Conservation (phyloP, 2,888 invertebrate species). For the Toxonevra muliebris region DNA sequence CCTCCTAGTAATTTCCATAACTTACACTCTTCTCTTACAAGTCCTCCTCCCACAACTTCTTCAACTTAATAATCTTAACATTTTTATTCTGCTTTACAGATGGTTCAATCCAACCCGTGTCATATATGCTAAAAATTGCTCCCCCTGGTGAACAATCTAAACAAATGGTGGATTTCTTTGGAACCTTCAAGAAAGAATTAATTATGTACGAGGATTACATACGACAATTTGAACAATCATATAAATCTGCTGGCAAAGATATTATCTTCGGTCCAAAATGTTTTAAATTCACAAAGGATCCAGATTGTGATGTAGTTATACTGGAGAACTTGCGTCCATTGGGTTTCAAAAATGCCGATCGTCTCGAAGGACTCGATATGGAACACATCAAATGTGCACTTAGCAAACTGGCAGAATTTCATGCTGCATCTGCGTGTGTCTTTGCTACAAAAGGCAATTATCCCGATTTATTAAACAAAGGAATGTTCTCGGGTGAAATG, state of each 20-base stretch:
- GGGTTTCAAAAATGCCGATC: constrained; percentile 47
- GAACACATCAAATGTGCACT: constrained; percentile 48
- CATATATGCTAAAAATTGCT: constrained; percentile 2
- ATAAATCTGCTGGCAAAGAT: constrained; percentile 42
- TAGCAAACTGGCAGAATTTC: constrained; percentile 55
- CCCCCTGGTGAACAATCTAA: not conserved
- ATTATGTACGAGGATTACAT: constrained; percentile 53
- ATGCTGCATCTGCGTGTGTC: constrained; percentile 50
- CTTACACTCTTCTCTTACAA: too few species aligned
- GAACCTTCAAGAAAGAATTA: constrained; percentile 56
- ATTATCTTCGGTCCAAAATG: constrained; percentile 53
- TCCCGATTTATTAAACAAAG: constrained; percentile 30
- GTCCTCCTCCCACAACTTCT: too few species aligned
- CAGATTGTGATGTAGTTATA: constrained; percentile 35
- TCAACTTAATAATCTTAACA: too few species aligned
- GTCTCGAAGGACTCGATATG: constrained; percentile 49
- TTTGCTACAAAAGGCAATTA: constrained; percentile 38
- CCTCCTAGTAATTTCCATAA: too few species aligned
- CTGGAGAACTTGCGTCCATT: constrained; percentile 48
- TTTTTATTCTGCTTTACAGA: too few species aligned
- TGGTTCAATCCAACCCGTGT: not conserved
- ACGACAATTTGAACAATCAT: constrained; percentile 55
- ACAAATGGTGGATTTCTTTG: constrained; percentile 40
- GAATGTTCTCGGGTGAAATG: constrained; percentile 33
- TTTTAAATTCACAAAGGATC: constrained; percentile 44